phyloP scores from a whole-genome alignment of 2,797 vertebrate genomes.

The Enteromius argenteus region DNA sequence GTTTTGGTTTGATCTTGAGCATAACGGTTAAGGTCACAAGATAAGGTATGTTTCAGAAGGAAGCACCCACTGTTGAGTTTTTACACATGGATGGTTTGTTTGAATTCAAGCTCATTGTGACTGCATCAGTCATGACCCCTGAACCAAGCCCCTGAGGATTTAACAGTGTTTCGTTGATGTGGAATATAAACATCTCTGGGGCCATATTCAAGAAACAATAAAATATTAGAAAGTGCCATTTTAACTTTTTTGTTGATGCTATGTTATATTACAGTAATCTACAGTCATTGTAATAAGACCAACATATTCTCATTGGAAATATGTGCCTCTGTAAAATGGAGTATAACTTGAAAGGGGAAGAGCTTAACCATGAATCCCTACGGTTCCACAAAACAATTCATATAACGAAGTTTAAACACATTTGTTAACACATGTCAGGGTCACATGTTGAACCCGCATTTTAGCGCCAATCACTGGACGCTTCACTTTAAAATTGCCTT shows the following conservation, averaged over 20 bases:
- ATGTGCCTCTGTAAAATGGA: no score
- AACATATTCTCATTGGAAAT: no score
- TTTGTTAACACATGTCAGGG: no score
- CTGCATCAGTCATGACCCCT: background rate
- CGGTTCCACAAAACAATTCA: no score
- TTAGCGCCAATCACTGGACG: no score
- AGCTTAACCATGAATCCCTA: no score
- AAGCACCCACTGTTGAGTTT: background rate
- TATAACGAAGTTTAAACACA: no score
- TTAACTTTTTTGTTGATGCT: no score
- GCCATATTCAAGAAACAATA: background rate
- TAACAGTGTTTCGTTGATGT: background rate
- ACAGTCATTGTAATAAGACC: background rate
- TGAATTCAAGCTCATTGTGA: background rate
- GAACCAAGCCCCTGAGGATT: background rate
- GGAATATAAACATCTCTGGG: background rate
- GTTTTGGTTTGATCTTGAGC: conserved; percentile 8
- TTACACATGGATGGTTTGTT: background rate
- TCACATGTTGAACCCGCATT: no score
- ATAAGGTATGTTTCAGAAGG: background rate
- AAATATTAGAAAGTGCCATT: no score
- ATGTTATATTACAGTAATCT: background rate
- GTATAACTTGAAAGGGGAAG: no score
- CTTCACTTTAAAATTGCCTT: no score
- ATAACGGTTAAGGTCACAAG: conserved; percentile 7